phyloP scores from a whole-genome alignment of 2,797 vertebrate species.

The Hyperoplus immaculatus region DNA sequence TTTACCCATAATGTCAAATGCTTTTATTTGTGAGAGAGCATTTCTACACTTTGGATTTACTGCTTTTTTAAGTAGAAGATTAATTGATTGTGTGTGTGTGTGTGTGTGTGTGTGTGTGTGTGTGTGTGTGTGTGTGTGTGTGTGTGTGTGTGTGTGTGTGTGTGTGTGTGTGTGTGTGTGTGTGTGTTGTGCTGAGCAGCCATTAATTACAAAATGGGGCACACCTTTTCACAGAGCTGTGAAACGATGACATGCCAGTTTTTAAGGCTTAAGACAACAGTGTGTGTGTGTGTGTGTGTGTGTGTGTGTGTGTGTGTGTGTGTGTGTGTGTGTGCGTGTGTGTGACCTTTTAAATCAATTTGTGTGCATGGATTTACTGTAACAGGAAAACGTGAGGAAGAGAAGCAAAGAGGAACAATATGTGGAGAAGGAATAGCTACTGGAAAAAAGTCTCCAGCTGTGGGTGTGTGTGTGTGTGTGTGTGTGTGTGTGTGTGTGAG shows the following conservation, averaged over 20 bases:
- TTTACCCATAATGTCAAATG: background rate
- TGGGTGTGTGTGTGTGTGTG: background rate
- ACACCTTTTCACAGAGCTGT: conserved; percentile 38
- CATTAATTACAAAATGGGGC: conserved; percentile 70
- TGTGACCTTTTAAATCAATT: background rate
- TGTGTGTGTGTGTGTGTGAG: background rate
- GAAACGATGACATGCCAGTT: conserved; percentile 69
- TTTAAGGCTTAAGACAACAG: conserved; percentile 30
- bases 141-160: conserved; percentile 26
- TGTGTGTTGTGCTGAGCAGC: conserved; percentile 51
- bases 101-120: background rate
- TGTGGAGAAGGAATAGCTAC: too few species aligned
- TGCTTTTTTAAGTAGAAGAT: background rate
- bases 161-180: conserved; percentile 30
- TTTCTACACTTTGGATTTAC: background rate
- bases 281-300: conserved; percentile 12
- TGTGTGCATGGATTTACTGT: background rate
- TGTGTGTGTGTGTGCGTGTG: background rate
- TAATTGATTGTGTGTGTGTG: background rate
- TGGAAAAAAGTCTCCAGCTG: too few species aligned
- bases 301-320: background rate
- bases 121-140: background rate
- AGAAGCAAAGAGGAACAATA: background rate
- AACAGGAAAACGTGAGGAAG: background rate
- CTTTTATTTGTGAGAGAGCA: background rate